Percentiles rank a stretch among this genome's conserved stretches.
These are phyloP conservation scores for Timandra comae DNA, from an alignment of 2,888 invertebrate genomes.

Conservation along the genomic window DNA sequence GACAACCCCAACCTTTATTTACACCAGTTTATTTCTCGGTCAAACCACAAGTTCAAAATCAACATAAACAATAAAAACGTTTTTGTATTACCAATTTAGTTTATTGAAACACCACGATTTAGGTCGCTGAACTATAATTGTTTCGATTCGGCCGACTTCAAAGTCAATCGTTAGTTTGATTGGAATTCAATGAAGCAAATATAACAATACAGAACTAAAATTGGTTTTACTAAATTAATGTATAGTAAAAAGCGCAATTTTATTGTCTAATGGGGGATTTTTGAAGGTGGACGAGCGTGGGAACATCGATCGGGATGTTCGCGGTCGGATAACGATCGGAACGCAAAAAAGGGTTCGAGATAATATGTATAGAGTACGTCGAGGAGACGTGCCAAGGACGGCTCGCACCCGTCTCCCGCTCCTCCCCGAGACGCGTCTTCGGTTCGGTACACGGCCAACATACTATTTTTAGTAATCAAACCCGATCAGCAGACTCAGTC, in stretches of 20 bases:
- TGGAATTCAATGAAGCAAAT: conserved; percentile 17
- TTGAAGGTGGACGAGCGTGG: conserved; percentile 60
- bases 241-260: conserved; percentile 59
- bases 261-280: conserved; percentile 49
- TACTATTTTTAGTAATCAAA: conserved; percentile 71
- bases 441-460: conserved; percentile 56
- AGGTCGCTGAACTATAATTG: conserved; percentile 19
- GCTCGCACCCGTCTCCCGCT: conserved; percentile 35
- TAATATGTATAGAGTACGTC: conserved; percentile 50
- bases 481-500: conserved; percentile 50
- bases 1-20: conserved; percentile 19
- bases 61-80: conserved; percentile 13
- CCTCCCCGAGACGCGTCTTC: too few species aligned
- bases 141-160: conserved; percentile 17
- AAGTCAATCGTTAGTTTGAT: conserved; percentile 16
- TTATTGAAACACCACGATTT: conserved; percentile 5
- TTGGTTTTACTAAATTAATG: conserved; percentile 43
- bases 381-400: conserved; percentile 57
- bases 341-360: conserved; percentile 71
- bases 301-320: conserved; percentile 62
- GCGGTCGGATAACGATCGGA: conserved; percentile 69
- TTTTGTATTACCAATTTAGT: background rate
- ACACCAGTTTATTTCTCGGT: conserved; percentile 36
- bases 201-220: conserved; percentile 26
- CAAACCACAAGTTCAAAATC: conserved; percentile 35